Base-by-base conservation (phyloP, 2,888 invertebrate species). In the Ditula angustiorana region DNA sequence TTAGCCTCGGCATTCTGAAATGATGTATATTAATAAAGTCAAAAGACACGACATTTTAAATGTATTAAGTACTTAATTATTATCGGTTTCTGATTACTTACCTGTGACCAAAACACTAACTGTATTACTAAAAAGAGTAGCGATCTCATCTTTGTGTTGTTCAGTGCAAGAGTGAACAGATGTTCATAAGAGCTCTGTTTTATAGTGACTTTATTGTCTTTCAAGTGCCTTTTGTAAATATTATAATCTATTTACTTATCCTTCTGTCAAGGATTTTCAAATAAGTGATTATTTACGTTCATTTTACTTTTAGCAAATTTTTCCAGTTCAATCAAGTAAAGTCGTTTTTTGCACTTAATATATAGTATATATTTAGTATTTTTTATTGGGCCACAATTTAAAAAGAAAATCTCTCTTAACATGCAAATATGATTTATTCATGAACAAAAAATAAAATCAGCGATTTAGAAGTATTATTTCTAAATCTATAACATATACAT, bases 81-180 rank as follows among this genome's bases (percentile, higher is more conserved):
- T n/a, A n/a, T n/a, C n/a, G 8, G 11, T 33, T n/a, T 28, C 16
- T 16, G 33, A 1, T n/a, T 41, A 66, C 67, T 59, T 46, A 46
- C 50, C 35, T 52, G 61, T 4, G 44, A 21, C 26, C 46, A 53
- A 10, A 59, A 47, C 11, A 53, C 30, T 33, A 52, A 58, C 8
- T 35, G 28, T 23, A 53, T 47, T 2, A 53, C 16, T 28, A 64
- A 37, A 10, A 59, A 8, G 37, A 59, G 8, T 21, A 46, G 11
- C 10, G 53, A 28, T 53, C 24, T 64, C 64, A 64, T 64, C 53
- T 64, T 28, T 16, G 41, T 66, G 41, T 63, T 67, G 23, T 41
- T 21, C 46, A 46, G 30, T 58, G 50, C 30, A 28, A 19, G n/a
- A 61, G 16, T 55, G 41, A 41, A 24, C 5, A n/a, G 2, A 7